Conservation (phyloP, 2,113 vertebrate genomes). For the Forbesichthys agassizii region DNA sequence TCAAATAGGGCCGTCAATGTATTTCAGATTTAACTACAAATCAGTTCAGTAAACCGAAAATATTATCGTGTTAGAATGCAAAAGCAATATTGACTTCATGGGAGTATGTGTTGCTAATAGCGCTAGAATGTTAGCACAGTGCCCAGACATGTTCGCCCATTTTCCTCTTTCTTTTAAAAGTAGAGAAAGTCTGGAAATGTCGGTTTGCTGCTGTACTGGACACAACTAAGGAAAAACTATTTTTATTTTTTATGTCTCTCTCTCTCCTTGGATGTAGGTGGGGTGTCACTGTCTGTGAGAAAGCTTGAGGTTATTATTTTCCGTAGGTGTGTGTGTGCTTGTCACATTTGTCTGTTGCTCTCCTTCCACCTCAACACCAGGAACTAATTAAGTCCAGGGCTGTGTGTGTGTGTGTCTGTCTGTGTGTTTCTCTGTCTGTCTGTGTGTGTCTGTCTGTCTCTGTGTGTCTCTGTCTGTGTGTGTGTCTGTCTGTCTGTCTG, state of each 20-base stretch:
- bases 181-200: background rate
- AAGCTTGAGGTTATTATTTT: background rate
- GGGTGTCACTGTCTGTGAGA: background rate
- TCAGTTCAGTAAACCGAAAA: no score
- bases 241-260: background rate
- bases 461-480: no score
- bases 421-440: background rate
- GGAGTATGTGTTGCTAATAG: no score
- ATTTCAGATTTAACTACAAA: background rate
- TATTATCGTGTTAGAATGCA: no score
- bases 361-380: background rate
- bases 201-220: conserved; percentile 3
- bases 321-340: background rate
- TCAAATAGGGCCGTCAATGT: background rate
- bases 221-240: background rate
- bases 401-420: background rate
- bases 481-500: background rate
- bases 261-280: background rate
- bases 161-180: background rate
- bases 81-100: no score
- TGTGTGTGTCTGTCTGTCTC: no score
- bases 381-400: background rate
- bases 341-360: background rate
- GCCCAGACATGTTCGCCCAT: background rate
- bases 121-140: background rate